These are phyloP conservation scores for Watsonalla binaria DNA, from an alignment of 2,888 invertebrate genomes.

Conservation along the genomic window DNA sequence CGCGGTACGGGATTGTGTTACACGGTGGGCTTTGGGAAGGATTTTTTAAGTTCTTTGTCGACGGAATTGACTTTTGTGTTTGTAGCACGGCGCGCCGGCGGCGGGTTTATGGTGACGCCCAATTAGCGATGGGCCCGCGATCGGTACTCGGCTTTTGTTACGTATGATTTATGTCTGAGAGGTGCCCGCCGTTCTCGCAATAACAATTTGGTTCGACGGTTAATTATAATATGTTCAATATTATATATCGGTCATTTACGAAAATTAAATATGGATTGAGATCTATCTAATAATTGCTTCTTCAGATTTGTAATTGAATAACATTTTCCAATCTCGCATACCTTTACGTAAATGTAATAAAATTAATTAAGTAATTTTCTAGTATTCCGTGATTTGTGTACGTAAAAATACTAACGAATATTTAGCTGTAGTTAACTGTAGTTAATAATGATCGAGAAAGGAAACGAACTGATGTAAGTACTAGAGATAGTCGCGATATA, in stretches of 20 bases:
- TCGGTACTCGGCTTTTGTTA: constrained; percentile 59
- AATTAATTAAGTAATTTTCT: too few species aligned
- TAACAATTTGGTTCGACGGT: constrained; percentile 32
- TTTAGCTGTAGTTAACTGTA: too few species aligned
- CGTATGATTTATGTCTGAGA: constrained; percentile 61
- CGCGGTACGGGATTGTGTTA: constrained; percentile 65
- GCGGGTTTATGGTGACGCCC: constrained; percentile 42
- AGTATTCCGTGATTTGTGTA: too few species aligned
- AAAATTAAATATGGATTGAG: too few species aligned
- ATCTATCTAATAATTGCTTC: too few species aligned
- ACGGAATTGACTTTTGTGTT: constrained; percentile 42
- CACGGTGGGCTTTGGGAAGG: constrained; percentile 35
- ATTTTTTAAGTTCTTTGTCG: constrained; percentile 46
- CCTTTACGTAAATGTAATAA: too few species aligned
- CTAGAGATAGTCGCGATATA: constrained; percentile 42
- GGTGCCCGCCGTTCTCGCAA: constrained; percentile 22
- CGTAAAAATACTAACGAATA: too few species aligned
- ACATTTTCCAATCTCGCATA: too few species aligned
- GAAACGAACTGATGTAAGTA: constrained; percentile 43
- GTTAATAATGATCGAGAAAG: constrained; percentile 3
- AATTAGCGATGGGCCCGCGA: constrained; percentile 50
- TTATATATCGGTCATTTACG: constrained; percentile 27
- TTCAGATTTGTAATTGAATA: too few species aligned
- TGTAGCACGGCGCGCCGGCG: constrained; percentile 30
- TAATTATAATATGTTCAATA: constrained; percentile 33